Conservation (phyloP, 1,140 invertebrate species). For the Pogonus chalceus region DNA sequence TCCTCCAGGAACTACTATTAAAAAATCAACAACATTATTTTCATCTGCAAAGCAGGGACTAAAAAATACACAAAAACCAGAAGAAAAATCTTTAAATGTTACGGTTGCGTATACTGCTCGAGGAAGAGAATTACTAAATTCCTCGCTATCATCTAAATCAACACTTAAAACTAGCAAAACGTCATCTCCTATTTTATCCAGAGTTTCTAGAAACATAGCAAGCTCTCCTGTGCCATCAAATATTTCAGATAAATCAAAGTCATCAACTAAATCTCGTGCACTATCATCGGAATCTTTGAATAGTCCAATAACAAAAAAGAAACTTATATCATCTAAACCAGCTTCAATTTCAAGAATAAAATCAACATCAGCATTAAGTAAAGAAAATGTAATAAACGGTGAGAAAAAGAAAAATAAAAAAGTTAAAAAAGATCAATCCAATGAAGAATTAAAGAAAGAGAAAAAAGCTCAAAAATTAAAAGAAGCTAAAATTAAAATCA, state of each 20-base stretch:
- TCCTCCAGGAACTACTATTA: constrained; percentile 31
- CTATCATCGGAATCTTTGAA: not conserved
- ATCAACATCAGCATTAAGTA: constrained; percentile 14
- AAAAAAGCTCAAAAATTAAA: constrained; percentile 18
- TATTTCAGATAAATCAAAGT: constrained; percentile 15
- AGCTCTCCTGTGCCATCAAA: constrained; percentile 12
- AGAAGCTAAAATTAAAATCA: constrained; percentile 18
- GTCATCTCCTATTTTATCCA: constrained; percentile 17
- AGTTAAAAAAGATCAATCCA: constrained; percentile 28
- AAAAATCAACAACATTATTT: constrained; percentile 34
- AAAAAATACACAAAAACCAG: constrained; percentile 21
- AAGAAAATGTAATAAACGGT: constrained; percentile 13
- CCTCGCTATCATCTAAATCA: constrained; percentile 12
- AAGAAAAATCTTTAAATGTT: constrained; percentile 39
- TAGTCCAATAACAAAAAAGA: constrained; percentile 6
- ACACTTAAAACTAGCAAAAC: constrained; percentile 9
- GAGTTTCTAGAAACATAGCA: constrained; percentile 5
- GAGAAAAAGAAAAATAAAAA: constrained; percentile 20
- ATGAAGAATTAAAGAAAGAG: constrained; percentile 23
- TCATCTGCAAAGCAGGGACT: constrained; percentile 29
- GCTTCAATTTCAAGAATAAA: constrained; percentile 29
- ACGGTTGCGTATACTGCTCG: constrained; percentile 38
- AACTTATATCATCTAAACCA: constrained; percentile 18
- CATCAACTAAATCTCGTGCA: not conserved
- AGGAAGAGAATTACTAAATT: constrained; percentile 34